phyloP scores from a whole-genome alignment of 2,113 vertebrate genomes.

The Paradisaea rubra region DNA sequence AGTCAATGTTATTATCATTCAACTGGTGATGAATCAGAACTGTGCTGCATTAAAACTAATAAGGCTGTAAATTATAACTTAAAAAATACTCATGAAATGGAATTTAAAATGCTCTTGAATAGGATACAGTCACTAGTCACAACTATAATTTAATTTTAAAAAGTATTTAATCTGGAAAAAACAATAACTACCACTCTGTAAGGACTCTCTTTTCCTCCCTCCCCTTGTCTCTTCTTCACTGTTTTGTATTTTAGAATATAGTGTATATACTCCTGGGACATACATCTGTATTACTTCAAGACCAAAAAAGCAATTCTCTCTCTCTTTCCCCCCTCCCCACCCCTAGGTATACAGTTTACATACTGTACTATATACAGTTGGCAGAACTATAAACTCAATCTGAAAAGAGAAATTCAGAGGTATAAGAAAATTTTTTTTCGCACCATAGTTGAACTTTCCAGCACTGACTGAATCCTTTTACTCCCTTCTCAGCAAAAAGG shows the following conservation, averaged over 20 bases:
- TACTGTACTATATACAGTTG: not conserved
- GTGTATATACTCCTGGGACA: not conserved
- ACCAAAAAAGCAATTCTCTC: not conserved
- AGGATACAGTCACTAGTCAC: not conserved
- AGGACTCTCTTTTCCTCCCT: not conserved
- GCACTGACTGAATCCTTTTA: not conserved
- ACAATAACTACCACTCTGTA: not conserved
- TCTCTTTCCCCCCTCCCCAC: not conserved
- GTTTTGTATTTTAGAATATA: not conserved
- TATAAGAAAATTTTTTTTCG: not conserved
- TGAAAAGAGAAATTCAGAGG: not conserved
- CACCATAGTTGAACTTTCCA: not conserved
- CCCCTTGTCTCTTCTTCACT: not conserved
- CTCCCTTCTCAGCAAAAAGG: not conserved
- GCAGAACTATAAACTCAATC: not conserved
- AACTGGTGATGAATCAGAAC: not conserved
- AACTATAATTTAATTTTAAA: not conserved
- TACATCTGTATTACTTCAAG: not conserved
- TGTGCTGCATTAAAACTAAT: not conserved
- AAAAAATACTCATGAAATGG: not conserved
- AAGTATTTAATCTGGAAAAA: not conserved
- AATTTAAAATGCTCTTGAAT: not conserved
- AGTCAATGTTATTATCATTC: not conserved
- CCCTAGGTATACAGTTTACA: not conserved
- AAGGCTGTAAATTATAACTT: not conserved